Evolutionary conservation across 1,140 invertebrate species (phyloP).

Genomic region (Dreissena rostriformis): DNA sequence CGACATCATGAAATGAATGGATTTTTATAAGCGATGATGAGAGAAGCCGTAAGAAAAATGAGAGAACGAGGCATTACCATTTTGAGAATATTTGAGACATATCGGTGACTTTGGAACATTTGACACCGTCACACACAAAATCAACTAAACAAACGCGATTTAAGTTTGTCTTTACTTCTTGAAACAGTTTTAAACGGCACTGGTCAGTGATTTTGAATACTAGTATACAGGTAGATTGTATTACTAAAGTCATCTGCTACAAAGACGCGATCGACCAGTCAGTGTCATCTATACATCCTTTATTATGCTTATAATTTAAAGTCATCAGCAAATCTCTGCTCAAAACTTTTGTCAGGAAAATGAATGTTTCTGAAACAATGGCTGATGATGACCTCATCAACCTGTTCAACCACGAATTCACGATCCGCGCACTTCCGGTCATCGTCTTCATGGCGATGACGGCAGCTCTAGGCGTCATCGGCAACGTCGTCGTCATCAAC

Average conservation of each 20-base stretch:
- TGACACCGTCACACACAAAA: too few species aligned
- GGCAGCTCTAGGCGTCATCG: conserved; percentile 56
- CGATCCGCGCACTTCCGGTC: conserved; percentile 37
- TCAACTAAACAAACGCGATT: too few species aligned
- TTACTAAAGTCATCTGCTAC: not conserved
- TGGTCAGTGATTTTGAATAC: not conserved
- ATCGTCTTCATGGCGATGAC: conserved; percentile 51
- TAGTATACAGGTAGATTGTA: too few species aligned
- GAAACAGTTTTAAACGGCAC: not conserved
- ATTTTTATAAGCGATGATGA: too few species aligned
- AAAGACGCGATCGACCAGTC: not conserved
- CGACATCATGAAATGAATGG: too few species aligned
- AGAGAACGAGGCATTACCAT: too few species aligned
- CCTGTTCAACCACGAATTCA: conserved; percentile 14
- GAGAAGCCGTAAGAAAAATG: too few species aligned
- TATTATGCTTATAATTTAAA: not conserved
- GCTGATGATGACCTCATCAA: not conserved
- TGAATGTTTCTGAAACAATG: not conserved
- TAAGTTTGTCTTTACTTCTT: too few species aligned
- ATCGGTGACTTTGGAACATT: too few species aligned
- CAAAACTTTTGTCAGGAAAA: not conserved
- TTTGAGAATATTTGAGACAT: too few species aligned
- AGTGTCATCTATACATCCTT: not conserved
- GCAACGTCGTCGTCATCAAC: conserved; percentile 63
- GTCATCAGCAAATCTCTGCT: not conserved